These are phyloP conservation scores for Drosophila orena DNA, from an alignment of 1,140 invertebrate species.

Conservation along the genomic window DNA sequence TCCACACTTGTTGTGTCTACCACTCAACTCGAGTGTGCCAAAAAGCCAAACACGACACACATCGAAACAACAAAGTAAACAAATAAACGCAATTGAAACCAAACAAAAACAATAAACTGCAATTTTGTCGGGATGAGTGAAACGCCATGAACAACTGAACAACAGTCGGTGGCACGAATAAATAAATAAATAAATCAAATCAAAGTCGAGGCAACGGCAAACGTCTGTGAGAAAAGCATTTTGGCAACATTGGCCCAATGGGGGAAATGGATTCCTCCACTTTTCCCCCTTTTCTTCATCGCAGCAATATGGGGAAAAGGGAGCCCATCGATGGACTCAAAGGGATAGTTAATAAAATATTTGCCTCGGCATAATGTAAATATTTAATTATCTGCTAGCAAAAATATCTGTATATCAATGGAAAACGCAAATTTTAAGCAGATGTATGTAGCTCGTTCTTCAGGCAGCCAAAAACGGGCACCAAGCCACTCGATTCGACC, in stretches of 20 bases:
- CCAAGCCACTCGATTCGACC: too few relatives aligned
- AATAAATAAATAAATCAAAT: slow-evolving; percentile 43
- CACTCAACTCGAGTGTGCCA: slow-evolving; percentile 22
- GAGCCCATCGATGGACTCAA: slow-evolving; percentile 10
- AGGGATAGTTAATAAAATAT: slow-evolving; percentile 25
- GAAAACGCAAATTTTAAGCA: too few relatives aligned
- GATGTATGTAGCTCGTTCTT: too few relatives aligned
- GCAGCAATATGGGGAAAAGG: slow-evolving; percentile 10
- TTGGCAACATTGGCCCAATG: slow-evolving; percentile 17
- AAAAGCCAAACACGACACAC: slow-evolving; percentile 30
- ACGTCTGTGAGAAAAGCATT: slow-evolving; percentile 24
- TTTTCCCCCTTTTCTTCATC: neutral
- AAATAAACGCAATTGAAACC: slow-evolving; percentile 25
- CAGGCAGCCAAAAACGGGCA: too few relatives aligned
- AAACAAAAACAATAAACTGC: slow-evolving; percentile 21
- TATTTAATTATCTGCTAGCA: neutral
- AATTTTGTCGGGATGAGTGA: slow-evolving; percentile 5
- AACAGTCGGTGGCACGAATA: slow-evolving; percentile 34
- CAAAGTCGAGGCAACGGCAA: slow-evolving; percentile 24
- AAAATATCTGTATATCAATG: neutral
- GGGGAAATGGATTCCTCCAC: neutral
- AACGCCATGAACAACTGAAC: slow-evolving; percentile 17
- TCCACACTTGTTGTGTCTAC: too few relatives aligned
- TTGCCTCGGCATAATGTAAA: neutral
- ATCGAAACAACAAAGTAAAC: slow-evolving; percentile 8